Percentiles rank a stretch among this genome's conserved stretches.
phyloP scores from a whole-genome alignment of 2,888 invertebrate species.

The Spodoptera littoralis region DNA sequence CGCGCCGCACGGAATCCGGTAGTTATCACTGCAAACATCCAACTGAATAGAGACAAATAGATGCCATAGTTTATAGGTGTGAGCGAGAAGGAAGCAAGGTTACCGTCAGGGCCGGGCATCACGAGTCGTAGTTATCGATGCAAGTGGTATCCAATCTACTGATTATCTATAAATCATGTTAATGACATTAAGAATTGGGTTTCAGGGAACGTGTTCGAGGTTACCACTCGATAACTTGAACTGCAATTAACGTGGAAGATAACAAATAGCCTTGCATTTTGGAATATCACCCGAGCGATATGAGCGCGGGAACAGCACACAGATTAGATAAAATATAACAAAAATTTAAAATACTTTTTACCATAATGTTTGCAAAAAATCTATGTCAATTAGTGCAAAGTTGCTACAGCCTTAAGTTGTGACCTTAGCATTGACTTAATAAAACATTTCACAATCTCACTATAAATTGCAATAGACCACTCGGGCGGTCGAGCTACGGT shows the following conservation, averaged over 20 bases:
- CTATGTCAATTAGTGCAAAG: conserved; percentile 36
- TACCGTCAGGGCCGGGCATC: conserved; percentile 79
- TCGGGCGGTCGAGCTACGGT: conserved; percentile 17
- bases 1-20: conserved; percentile 81
- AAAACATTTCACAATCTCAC: conserved; percentile 48
- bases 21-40: conserved; percentile 69
- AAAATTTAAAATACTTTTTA: conserved; percentile 4
- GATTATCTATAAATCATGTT: conserved; percentile 48
- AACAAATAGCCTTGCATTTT: conserved; percentile 14
- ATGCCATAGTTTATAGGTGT: conserved; percentile 45
- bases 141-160: conserved; percentile 40
- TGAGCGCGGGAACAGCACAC: neutral
- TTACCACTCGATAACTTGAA: conserved; percentile 22
- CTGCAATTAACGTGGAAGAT: conserved; percentile 17
- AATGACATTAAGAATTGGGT: conserved; percentile 47
- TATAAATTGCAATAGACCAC: conserved; percentile 27
- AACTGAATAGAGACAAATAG: conserved; percentile 68
- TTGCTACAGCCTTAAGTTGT: conserved; percentile 22
- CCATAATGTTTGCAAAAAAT: conserved; percentile 25
- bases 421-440: conserved; percentile 58
- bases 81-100: conserved; percentile 81
- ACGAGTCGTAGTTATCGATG: conserved; percentile 62
- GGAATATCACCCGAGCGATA: conserved; percentile 25
- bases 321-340: no score
- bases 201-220: conserved; percentile 38